Conservation (phyloP, 2,797 vertebrate genomes). For the Spinus pinus region DNA sequence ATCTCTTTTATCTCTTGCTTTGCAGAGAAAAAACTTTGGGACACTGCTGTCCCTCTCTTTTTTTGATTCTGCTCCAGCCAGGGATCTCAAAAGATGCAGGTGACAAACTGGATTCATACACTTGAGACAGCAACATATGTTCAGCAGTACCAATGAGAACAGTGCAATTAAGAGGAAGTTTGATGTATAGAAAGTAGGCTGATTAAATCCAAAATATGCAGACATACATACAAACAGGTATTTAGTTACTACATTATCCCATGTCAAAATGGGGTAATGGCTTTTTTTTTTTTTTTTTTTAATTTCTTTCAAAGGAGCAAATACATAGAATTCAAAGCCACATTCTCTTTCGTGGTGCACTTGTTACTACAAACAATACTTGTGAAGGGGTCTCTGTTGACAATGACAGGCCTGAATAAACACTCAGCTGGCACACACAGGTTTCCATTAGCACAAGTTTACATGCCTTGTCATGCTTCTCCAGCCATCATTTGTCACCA, state of each 20-base stretch:
- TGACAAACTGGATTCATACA: background rate
- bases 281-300: background rate
- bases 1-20: background rate
- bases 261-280: background rate
- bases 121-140: background rate
- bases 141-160: background rate
- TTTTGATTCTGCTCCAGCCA: background rate
- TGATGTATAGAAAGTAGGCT: background rate
- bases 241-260: background rate
- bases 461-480: conserved; percentile 35
- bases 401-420: conserved; percentile 26
- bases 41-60: background rate
- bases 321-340: background rate
- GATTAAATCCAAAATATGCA: background rate
- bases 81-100: background rate
- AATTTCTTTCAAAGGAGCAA: background rate
- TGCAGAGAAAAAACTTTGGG: background rate
- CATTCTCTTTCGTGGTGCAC: conserved; percentile 5
- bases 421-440: background rate
- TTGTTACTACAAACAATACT: conserved; percentile 40
- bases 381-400: conserved; percentile 2
- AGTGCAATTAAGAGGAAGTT: background rate
- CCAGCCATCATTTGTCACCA: conserved; percentile 13
- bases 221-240: background rate
- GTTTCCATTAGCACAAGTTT: conserved; percentile 57